Conservation (phyloP, 2,797 vertebrate species). For the Sebastes diploproa region DNA sequence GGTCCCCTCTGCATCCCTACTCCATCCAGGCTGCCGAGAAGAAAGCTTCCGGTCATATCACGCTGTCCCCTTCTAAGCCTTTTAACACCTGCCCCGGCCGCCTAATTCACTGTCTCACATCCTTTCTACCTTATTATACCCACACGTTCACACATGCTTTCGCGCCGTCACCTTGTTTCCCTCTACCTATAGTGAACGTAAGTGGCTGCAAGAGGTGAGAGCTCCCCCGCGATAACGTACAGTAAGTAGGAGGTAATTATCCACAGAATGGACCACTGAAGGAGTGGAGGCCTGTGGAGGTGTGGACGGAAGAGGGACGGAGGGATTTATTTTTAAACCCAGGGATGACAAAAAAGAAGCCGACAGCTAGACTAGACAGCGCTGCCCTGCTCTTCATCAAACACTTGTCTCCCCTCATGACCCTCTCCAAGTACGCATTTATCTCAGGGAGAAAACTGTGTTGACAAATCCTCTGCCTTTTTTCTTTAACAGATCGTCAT, state of each 20-base stretch:
- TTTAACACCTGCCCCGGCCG: conserved; percentile 45
- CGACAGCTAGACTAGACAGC: conserved; percentile 35
- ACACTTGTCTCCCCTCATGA: conserved; percentile 62
- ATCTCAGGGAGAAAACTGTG: conserved; percentile 31
- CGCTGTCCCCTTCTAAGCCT: conserved; percentile 36
- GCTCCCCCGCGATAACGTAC: conserved; percentile 9
- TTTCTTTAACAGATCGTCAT: neutral
- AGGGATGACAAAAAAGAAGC: conserved; percentile 62
- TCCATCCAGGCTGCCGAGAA: conserved; percentile 35
- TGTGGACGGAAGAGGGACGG: conserved; percentile 38
- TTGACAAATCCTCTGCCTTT: conserved; percentile 17
- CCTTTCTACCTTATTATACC: conserved; percentile 9
- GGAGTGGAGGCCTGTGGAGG: conserved; percentile 27
- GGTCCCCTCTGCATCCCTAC: conserved; percentile 25
- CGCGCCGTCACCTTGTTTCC: conserved; percentile 27
- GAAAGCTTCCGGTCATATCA: conserved; percentile 44
- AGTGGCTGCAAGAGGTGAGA: conserved; percentile 49
- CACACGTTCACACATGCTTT: conserved; percentile 24
- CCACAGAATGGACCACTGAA: conserved; percentile 33
- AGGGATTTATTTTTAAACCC: conserved; percentile 80
- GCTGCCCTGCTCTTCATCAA: conserved; percentile 66
- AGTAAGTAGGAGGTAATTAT: conserved; percentile 59
- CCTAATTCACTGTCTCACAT: conserved; percentile 48
- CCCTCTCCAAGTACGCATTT: conserved; percentile 40
- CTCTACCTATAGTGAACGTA: conserved; percentile 22